Evolutionary conservation across 1,140 invertebrate genomes (phyloP), one percentile per base, ranked within the genome.

Genomic region (Mactra quadrangularis): DNA sequence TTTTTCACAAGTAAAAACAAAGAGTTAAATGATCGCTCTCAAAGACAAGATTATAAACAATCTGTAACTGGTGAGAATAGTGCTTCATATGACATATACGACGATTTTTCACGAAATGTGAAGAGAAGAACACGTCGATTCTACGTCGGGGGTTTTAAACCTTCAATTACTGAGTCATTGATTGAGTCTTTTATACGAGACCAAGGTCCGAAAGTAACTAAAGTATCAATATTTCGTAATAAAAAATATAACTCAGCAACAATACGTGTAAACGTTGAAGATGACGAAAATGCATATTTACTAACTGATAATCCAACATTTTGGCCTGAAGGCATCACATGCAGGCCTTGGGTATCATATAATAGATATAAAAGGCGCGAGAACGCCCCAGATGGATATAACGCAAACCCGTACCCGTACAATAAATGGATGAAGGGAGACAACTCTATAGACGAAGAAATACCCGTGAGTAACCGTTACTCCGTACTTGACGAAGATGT

Each of bases 151-250:
- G 29, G 60, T 22, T 64, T 64, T 35, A 35, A 64, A 64, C 33
- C 29, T 19, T 25, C 31, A 3, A 35, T 64, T 38, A 64, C 60
- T 35, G 31, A 64, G n/a, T 19, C 60, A 64, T 35, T 35, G 17
- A 17, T 57, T 7, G n/a, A 22, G 17, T 29, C 27, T 9, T 57
- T 17, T 57, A 29, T 57, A 27, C 27, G 25, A 2, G 3, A 25
- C 3, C 27, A 27, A 27, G 22, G 55, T 4, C 55, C 55, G 7
- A 57, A 7, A 57, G 55, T 57, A 7, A 57, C 60, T n/a, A 64
- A 64, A 25, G 60, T 64, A 2, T 64, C 60, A n/a, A 64, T 62
- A 27, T 62, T 62, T 29, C 25, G 59, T 7, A 33, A 62, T 29
- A 53, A 53, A 53, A 7, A 53, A 53, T n/a, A 35, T 38, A 35